Conservation (phyloP, 2,797 vertebrate genomes). For the Poeciliopsis presidionis region DNA sequence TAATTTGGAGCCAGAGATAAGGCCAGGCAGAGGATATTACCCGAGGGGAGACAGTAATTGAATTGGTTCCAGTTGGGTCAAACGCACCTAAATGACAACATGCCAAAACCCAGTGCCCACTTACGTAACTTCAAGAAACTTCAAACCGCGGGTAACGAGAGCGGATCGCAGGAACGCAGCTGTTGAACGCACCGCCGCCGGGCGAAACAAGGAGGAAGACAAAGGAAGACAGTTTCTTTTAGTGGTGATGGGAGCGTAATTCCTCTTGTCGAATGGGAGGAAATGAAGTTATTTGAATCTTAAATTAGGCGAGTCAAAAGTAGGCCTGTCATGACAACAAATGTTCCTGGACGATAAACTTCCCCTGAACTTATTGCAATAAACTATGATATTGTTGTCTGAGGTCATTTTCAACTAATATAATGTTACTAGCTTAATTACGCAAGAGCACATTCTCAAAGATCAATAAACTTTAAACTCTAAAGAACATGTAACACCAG, state of each 20-base stretch:
- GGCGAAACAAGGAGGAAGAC: conserved; percentile 33
- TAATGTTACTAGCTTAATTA: too few relatives aligned
- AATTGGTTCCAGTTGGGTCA: conserved; percentile 71
- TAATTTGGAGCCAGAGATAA: conserved; percentile 72
- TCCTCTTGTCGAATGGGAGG: conserved; percentile 31
- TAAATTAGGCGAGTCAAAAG: conserved; percentile 9
- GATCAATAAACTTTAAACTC: too few relatives aligned
- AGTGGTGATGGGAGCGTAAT: conserved; percentile 29
- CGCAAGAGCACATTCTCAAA: too few relatives aligned
- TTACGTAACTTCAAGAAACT: conserved; percentile 55
- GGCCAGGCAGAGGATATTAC: conserved; percentile 64
- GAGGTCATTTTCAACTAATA: too few relatives aligned
- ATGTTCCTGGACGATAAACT: too few relatives aligned
- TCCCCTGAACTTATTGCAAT: too few relatives aligned
- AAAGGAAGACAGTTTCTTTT: conserved; percentile 40
- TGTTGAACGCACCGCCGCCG: conserved; percentile 50
- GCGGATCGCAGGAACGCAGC: conserved; percentile 27
- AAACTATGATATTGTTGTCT: too few relatives aligned
- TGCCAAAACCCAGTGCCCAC: conserved; percentile 43
- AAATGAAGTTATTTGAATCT: conserved; percentile 35
- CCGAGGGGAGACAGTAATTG: conserved; percentile 69
- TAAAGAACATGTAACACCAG: too few relatives aligned
- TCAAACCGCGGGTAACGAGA: conserved; percentile 13
- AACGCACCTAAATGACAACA: conserved; percentile 71
- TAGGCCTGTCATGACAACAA: too few relatives aligned